Conservation (phyloP, 2,113 vertebrate genomes). For the Petrocephalus microphthalmus region DNA sequence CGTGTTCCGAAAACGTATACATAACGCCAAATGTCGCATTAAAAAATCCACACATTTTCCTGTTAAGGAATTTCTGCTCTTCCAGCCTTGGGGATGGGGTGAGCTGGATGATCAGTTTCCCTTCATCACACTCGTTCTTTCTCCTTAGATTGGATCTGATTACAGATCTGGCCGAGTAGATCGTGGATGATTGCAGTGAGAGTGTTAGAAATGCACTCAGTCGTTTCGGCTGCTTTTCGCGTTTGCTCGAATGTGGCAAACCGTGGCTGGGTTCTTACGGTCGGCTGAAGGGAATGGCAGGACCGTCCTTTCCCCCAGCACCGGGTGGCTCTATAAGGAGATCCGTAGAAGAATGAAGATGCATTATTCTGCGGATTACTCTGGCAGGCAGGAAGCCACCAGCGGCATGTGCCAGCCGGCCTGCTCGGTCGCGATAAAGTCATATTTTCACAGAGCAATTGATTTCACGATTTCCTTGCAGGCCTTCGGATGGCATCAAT, state of each 20-base stretch:
- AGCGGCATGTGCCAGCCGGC: background rate
- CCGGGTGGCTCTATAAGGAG: background rate
- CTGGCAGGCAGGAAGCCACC: background rate
- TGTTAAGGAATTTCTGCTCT: background rate
- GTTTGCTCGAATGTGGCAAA: background rate
- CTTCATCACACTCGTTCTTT: background rate
- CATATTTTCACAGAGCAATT: conserved; percentile 22
- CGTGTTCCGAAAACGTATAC: background rate
- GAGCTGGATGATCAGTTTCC: background rate
- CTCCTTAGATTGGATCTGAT: conserved; percentile 9
- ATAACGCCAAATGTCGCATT: background rate
- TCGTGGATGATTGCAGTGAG: background rate
- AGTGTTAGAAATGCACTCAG: background rate
- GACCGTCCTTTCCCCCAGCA: background rate
- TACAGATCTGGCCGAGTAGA: background rate
- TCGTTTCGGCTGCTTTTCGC: background rate
- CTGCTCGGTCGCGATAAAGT: conserved; percentile 25
- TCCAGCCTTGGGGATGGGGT: background rate
- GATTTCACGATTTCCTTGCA: conserved; percentile 26
- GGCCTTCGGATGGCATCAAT: conserved; percentile 11
- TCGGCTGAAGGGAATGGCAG: background rate
- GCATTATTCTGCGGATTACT: conserved; percentile 12
- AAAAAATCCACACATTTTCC: background rate
- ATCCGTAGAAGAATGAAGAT: background rate
- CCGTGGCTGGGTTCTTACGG: background rate